Evolutionary conservation across 2,888 invertebrate species (phyloP), one percentile per base, ranked within the genome.

Genomic region (Lingula anatina): DNA sequence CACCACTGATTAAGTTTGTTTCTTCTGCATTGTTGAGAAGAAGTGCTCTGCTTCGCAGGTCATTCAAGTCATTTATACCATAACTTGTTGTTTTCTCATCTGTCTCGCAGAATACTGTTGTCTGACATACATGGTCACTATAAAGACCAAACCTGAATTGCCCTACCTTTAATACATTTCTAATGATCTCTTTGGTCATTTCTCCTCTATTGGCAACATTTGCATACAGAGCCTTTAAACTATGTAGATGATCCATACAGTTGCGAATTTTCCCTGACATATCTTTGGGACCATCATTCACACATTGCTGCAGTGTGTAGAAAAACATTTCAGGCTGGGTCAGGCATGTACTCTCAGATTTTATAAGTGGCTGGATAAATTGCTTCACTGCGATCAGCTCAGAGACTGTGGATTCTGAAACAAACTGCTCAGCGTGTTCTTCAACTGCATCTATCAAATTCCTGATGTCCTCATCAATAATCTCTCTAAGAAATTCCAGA

Each of bases 361-460:
- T 36, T 15, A 60, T 37, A 2, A 60, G 23, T 9, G 55, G 58
- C 23, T 54, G 50, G 1, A 60, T 41, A 42, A 56, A 60, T n/a
- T 54, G 36, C 43, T 60, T 56, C 0, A 60, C 55, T 40, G 57
- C 57, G 21, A 62, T 59, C 5, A 62, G 49, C n/a, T 50, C 55
- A 0, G 62, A 62, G 1, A 62, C 61, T 18, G 62, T 59, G 5
- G 58, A 57, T 36, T 59, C 62, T 27, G 48, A 47, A 2, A 62
- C 59, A 46, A 53, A 59, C 36, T 60, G 58, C 23, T 62, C 61
- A 9, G 62, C 60, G 45, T 61, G 59, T 41, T 62, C 61, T 41
- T 62, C 62, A 1, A 60, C 61, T 9, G 62, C 60, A 52, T 62
- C 62, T 31, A 62, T 62, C 0, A 61, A 48, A 44, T 60, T 60